Conservation (phyloP, 92 coral and sea anemone species). For the Actinernus sp. region DNA sequence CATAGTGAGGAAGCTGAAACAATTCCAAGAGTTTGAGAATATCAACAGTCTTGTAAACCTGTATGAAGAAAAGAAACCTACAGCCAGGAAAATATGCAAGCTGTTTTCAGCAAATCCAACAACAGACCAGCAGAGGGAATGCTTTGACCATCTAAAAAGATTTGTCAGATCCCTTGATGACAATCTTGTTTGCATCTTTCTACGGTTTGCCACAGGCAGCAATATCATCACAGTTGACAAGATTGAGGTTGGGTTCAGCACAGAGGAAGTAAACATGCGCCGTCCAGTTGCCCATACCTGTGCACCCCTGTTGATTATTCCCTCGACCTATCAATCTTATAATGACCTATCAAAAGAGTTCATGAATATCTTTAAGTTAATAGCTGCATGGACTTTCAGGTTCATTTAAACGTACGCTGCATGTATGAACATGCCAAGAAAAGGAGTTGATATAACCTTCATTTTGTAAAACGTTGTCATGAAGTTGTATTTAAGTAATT, state of each 20-base stretch:
- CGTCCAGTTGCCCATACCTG: constrained; percentile 55
- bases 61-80: constrained; percentile 29
- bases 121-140: constrained; percentile 38
- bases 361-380: constrained; percentile 23
- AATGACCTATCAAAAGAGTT: too few species aligned
- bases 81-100: constrained; percentile 35
- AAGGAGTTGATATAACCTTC: too few species aligned
- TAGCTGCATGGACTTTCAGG: constrained; percentile 34
- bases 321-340: too few species aligned
- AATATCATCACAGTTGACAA: constrained; percentile 17
- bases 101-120: constrained; percentile 32
- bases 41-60: constrained; percentile 16
- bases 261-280: constrained; percentile 12
- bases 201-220: constrained; percentile 36
- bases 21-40: constrained; percentile 15
- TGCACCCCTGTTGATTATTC: constrained; percentile 35
- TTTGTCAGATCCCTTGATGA: constrained; percentile 41
- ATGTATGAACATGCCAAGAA: too few species aligned
- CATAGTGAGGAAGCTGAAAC: constrained; percentile 15
- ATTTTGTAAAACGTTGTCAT: too few species aligned
- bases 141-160: constrained; percentile 31
- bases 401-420: constrained; percentile 8
- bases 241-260: constrained; percentile 32
- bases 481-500: too few species aligned
- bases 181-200: constrained; percentile 7